phyloP scores from a whole-genome alignment of 2,113 vertebrate genomes.

The Hemiscyllium ocellatum region DNA sequence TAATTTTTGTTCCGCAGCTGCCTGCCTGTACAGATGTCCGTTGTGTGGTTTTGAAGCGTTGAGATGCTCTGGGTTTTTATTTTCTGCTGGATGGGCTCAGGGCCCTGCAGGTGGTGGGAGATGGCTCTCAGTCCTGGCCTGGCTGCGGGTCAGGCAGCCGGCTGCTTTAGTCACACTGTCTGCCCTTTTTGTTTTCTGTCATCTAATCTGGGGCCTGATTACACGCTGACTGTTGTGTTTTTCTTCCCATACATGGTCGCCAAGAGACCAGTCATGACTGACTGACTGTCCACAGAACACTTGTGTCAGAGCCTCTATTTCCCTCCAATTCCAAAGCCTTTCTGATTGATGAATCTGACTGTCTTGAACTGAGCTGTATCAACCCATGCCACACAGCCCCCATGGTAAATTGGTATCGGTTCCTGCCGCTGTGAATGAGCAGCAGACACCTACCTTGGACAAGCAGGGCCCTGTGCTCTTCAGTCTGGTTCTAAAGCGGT shows the following conservation, averaged over 20 bases:
- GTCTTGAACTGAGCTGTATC: not conserved
- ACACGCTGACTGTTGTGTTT: not conserved
- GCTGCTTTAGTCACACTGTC: not conserved
- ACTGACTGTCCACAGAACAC: not conserved
- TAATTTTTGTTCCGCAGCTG: conserved; percentile 8
- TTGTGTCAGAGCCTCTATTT: not conserved
- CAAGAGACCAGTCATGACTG: not conserved
- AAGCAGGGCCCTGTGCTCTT: not conserved
- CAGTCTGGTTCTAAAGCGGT: not conserved
- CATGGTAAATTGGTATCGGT: not conserved
- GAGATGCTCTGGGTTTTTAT: not conserved
- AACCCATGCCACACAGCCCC: not conserved
- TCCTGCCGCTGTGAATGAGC: not conserved
- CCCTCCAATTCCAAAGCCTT: not conserved
- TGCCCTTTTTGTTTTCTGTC: not conserved
- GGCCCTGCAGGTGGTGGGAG: not conserved
- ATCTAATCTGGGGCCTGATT: not conserved
- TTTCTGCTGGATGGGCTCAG: not conserved
- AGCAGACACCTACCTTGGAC: not conserved
- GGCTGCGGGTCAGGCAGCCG: not conserved
- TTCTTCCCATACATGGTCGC: not conserved
- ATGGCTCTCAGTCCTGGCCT: not conserved
- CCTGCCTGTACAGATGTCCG: not conserved
- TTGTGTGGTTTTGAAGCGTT: not conserved
- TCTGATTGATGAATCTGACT: not conserved